A percentile compares a stretch with the other conserved stretches of the same genome.
phyloP scores from a whole-genome alignment of 2,888 invertebrate species.

The Epiblema foenella region DNA sequence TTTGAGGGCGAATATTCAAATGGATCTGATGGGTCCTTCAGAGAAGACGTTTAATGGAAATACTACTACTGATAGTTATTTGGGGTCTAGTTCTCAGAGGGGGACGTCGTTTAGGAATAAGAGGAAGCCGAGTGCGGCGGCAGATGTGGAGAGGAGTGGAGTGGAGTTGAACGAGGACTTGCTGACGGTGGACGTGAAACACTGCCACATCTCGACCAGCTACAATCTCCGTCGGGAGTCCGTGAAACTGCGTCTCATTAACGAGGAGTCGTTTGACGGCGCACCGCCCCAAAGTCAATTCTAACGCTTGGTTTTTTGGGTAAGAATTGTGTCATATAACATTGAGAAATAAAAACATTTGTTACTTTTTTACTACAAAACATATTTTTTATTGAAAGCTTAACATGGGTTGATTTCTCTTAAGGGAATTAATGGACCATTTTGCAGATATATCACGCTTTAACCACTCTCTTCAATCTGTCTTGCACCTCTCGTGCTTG shows the following conservation, averaged over 20 bases:
- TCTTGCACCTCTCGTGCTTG: no score
- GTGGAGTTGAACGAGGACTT: conserved; percentile 79
- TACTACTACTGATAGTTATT: conserved; percentile 88
- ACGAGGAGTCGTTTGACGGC: conserved; percentile 80
- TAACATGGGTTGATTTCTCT: neutral
- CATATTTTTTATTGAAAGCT: neutral
- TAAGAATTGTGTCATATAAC: conserved; percentile 54
- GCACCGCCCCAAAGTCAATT: conserved; percentile 78
- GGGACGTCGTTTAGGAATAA: conserved; percentile 81
- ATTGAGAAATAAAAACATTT: neutral
- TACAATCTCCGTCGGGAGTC: conserved; percentile 79
- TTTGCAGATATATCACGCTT: neutral
- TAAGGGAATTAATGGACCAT: neutral
- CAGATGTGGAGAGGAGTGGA: conserved; percentile 85
- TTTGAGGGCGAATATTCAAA: conserved; percentile 70
- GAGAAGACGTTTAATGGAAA: conserved; percentile 91
- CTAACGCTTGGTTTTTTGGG: conserved; percentile 78
- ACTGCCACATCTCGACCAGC: conserved; percentile 80
- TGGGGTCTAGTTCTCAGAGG: conserved; percentile 84
- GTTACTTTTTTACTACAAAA: no score
- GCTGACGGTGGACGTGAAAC: conserved; percentile 76
- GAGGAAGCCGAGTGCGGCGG: conserved; percentile 85
- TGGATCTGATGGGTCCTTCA: conserved; percentile 85
- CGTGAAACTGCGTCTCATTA: conserved; percentile 76
- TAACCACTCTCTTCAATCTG: neutral